These are phyloP conservation scores for Hylia prasina DNA, from an alignment of 2,113 vertebrate species.

Conservation along the genomic window DNA sequence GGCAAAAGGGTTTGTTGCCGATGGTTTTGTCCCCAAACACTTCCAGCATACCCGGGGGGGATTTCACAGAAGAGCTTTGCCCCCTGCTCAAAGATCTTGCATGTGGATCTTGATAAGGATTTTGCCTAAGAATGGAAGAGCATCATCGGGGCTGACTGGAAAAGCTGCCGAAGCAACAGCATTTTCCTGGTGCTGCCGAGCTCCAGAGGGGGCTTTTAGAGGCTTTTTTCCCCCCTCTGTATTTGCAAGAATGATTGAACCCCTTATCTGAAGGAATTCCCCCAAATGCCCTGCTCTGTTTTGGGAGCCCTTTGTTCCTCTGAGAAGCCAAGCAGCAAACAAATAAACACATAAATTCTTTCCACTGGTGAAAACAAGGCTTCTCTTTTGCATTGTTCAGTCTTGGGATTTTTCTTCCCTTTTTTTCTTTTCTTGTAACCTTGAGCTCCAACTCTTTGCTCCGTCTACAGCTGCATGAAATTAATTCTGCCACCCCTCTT, in stretches of 20 bases:
- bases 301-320: constrained; percentile 23
- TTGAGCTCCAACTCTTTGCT: neutral
- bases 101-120: neutral
- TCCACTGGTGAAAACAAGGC: neutral
- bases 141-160: neutral
- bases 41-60: neutral
- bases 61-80: neutral
- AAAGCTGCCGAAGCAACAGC: neutral
- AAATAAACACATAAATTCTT: constrained; percentile 2
- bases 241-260: neutral
- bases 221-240: rapidly evolving
- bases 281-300: neutral
- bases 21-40: neutral
- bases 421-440: neutral
- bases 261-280: constrained; percentile 21
- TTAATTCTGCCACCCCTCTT: neutral
- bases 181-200: neutral
- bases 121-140: neutral
- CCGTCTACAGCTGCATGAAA: neutral
- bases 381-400: constrained; percentile 11
- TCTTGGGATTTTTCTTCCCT: neutral
- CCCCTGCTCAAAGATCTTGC: neutral
- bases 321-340: neutral
- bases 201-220: neutral
- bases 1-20: neutral